phyloP scores from a whole-genome alignment of 92 coral and sea anemone species.

The Virgularia gustaviana region DNA sequence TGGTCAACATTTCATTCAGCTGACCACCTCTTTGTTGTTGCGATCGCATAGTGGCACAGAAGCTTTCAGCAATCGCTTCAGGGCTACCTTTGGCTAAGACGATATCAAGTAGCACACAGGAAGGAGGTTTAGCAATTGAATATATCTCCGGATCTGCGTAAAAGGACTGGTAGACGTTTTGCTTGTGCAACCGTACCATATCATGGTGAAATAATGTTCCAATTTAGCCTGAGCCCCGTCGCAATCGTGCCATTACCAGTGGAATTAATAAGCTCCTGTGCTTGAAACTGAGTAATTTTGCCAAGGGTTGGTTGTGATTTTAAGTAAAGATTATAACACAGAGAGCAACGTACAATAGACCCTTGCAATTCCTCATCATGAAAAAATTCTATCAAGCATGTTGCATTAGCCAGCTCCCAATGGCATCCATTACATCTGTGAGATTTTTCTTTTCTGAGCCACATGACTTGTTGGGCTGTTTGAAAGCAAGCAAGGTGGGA shows the following conservation, averaged over 20 bases:
- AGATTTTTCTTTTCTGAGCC: not conserved
- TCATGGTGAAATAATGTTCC: not conserved
- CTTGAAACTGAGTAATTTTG: too few relatives aligned
- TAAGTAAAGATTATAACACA: too few relatives aligned
- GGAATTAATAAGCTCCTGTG: not conserved
- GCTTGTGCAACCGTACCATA: conserved; percentile 29
- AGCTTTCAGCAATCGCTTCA: conserved; percentile 45
- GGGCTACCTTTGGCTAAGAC: conserved; percentile 32
- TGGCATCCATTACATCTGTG: not conserved
- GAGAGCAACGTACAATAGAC: too few relatives aligned
- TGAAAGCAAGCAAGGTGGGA: not conserved
- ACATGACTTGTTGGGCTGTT: not conserved
- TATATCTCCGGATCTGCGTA: conserved; percentile 29
- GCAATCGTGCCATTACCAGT: not conserved
- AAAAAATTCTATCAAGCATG: too few relatives aligned
- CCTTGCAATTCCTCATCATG: too few relatives aligned
- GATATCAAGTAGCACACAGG: conserved; percentile 36
- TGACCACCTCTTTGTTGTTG: conserved; percentile 41
- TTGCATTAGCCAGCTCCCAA: not conserved
- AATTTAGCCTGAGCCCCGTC: not conserved
- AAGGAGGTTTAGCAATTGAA: conserved; percentile 45
- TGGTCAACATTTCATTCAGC: conserved; percentile 28
- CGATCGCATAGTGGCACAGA: conserved; percentile 20
- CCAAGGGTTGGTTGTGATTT: too few relatives aligned
- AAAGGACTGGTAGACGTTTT: conserved; percentile 32